These are phyloP conservation scores for Tineola bisselliella DNA, from an alignment of 2,888 invertebrate genomes.

Conservation along the genomic window DNA sequence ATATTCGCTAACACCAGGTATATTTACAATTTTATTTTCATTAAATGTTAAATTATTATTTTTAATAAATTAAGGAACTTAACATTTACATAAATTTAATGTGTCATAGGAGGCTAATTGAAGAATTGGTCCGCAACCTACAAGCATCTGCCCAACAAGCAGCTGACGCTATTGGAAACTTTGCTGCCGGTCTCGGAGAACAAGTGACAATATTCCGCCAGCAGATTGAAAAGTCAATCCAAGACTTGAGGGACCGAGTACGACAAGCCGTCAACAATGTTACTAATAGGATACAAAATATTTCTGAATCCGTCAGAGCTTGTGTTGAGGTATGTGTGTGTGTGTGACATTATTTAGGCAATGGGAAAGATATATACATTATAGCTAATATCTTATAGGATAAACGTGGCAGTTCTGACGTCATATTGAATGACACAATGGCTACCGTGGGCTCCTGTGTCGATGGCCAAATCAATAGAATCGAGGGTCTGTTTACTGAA, in stretches of 20 bases:
- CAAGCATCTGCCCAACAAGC: conserved; percentile 36
- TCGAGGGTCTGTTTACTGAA: conserved; percentile 27
- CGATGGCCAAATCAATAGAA: conserved; percentile 33
- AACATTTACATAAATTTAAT: background rate
- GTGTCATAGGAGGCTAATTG: conserved; percentile 32
- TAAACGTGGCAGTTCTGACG: conserved; percentile 30
- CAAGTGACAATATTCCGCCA: conserved; percentile 28
- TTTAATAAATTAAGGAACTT: background rate
- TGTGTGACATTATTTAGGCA: no score
- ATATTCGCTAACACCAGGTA: conserved; percentile 30
- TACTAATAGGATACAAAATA: conserved; percentile 29
- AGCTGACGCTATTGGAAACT: conserved; percentile 29
- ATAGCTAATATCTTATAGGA: conserved; percentile 33
- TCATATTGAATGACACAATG: conserved; percentile 32
- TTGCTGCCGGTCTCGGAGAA: conserved; percentile 31
- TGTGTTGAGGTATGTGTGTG: conserved; percentile 40
- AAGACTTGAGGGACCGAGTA: conserved; percentile 31
- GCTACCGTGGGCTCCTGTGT: conserved; percentile 33
- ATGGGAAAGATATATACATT: no score
- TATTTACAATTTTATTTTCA: conserved; percentile 3
- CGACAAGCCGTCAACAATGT: conserved; percentile 30
- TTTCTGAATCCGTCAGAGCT: conserved; percentile 29
- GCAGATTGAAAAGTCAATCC: conserved; percentile 29
- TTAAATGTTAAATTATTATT: background rate
- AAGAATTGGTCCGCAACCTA: conserved; percentile 34